Evolutionary conservation across 2,888 invertebrate genomes (phyloP).

Genomic region (Latrodectus hesperus): DNA sequence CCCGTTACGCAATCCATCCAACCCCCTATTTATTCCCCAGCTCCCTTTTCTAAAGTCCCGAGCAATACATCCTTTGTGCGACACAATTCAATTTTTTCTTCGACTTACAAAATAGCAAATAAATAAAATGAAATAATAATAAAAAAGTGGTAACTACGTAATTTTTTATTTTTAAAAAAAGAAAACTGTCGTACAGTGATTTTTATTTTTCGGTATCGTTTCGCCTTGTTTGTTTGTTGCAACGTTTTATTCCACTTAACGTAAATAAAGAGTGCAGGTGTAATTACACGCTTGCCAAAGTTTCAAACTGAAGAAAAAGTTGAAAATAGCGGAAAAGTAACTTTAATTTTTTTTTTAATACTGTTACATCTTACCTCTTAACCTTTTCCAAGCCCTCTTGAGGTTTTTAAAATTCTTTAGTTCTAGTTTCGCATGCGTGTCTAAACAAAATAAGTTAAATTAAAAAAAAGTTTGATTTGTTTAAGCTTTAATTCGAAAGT

Average conservation of each 20-base stretch:
- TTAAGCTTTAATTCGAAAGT: conserved; percentile 55
- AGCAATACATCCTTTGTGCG: conserved; percentile 5
- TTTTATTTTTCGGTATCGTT: conserved; percentile 39
- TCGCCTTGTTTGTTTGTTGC: conserved; percentile 39
- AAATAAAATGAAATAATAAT: not conserved
- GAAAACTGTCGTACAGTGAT: conserved; percentile 20
- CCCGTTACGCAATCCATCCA: conserved; percentile 24
- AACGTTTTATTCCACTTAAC: conserved; percentile 37
- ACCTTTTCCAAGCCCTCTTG: conserved; percentile 13
- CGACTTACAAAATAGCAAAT: not conserved
- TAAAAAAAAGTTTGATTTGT: conserved; percentile 61
- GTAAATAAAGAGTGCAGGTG: conserved; percentile 65
- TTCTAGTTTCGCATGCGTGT: conserved; percentile 22
- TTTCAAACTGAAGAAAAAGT: conserved; percentile 32
- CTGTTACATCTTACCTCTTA: not conserved
- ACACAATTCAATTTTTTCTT: not conserved
- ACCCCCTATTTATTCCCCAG: not conserved
- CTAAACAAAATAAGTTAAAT: conserved; percentile 43
- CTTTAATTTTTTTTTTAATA: not conserved
- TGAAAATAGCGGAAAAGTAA: not conserved
- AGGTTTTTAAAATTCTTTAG: conserved; percentile 25
- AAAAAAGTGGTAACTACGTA: not conserved
- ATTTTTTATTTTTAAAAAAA: conserved; percentile 5
- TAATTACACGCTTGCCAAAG: conserved; percentile 67
- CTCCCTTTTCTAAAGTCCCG: not conserved